These are phyloP conservation scores for Plutomurus gul DNA, from an alignment of 1,140 invertebrate species.

Conservation along the genomic window DNA sequence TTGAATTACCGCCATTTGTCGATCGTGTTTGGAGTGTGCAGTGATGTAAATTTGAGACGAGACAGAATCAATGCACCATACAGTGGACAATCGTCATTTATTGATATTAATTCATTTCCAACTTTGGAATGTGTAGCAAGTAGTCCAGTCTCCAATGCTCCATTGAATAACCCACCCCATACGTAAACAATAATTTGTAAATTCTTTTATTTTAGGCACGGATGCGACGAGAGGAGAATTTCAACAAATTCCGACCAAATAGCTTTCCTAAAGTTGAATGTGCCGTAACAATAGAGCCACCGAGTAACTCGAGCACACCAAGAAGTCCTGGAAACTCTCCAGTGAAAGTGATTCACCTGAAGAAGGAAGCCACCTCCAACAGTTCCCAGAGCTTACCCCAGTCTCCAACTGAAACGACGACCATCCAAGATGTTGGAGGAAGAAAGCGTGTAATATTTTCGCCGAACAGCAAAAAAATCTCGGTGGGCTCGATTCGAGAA, in stretches of 20 bases:
- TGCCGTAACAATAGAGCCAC: slow-evolving; percentile 52
- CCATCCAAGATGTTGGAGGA: background rate
- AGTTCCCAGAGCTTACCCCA: slow-evolving; percentile 30
- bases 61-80: no score
- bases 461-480: slow-evolving; percentile 40
- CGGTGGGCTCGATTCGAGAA: slow-evolving; percentile 44
- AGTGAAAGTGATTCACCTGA: slow-evolving; percentile 9
- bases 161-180: no score
- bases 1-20: no score
- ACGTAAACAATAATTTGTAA: no score
- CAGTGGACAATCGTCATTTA: no score
- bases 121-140: no score
- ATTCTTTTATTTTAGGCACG: no score
- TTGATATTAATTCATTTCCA: no score
- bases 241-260: background rate
- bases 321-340: slow-evolving; percentile 33
- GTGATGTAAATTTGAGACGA: no score
- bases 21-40: no score
- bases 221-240: slow-evolving; percentile 19
- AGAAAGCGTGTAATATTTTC: slow-evolving; percentile 41
- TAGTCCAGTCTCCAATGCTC: no score
- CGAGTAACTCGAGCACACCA: slow-evolving; percentile 48
- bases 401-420: slow-evolving; percentile 2
- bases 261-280: slow-evolving; percentile 28
- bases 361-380: background rate